Percentiles rank a stretch among this genome's conserved stretches.
Conservation (phyloP, 2,888 invertebrate species). For the Carcina quercana region DNA sequence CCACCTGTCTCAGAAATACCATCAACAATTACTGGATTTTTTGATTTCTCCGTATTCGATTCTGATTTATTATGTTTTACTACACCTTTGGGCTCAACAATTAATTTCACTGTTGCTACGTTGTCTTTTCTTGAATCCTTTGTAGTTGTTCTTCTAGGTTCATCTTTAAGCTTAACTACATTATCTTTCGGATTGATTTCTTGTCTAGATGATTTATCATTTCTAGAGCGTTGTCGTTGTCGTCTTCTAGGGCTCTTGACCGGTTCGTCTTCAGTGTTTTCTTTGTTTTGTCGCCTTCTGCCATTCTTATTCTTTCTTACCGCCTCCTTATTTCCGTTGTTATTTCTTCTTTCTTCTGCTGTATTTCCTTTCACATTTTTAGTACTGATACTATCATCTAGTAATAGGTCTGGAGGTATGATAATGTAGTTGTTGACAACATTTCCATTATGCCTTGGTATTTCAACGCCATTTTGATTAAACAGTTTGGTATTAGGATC, state of each 20-base stretch:
- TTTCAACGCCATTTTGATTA: conserved; percentile 26
- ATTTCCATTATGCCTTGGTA: conserved; percentile 13
- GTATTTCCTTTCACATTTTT: conserved; percentile 10
- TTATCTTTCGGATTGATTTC: too few relatives aligned
- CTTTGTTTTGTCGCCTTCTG: conserved; percentile 3
- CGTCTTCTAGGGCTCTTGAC: conserved; percentile 3
- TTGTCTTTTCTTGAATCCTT: too few relatives aligned
- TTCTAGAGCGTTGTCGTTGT: conserved; percentile 5
- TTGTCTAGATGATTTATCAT: background rate
- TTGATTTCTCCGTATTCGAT: background rate
- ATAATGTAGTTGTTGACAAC: conserved; percentile 37
- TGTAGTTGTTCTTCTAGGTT: background rate
- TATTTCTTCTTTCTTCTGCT: conserved; percentile 3
- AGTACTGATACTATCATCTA: conserved; percentile 12
- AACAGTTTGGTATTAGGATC: conserved; percentile 24
- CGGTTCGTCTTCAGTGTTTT: background rate
- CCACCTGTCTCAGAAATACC: too few relatives aligned
- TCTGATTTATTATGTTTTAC: background rate
- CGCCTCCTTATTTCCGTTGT: conserved; percentile 5
- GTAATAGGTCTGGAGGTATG: conserved; percentile 26
- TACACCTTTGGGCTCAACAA: too few relatives aligned
- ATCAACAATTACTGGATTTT: too few relatives aligned
- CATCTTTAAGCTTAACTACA: background rate
- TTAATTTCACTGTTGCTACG: too few relatives aligned
- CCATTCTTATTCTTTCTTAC: conserved; percentile 2